Percentiles rank a stretch among this genome's conserved stretches.
These are phyloP conservation scores for Argyresthia goedartella DNA, from an alignment of 2,888 invertebrate species.

Conservation along the genomic window DNA sequence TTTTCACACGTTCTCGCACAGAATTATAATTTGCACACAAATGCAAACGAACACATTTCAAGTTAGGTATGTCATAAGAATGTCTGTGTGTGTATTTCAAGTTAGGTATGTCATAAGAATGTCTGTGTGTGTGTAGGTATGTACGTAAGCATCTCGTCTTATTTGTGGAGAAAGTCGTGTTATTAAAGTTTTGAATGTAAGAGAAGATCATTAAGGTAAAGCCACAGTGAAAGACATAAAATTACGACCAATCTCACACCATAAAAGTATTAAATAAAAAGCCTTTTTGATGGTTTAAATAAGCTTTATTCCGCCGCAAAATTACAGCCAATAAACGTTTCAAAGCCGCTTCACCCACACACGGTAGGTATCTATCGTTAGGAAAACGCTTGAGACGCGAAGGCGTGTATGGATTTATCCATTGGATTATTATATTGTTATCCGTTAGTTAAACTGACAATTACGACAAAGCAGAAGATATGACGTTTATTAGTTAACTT, in stretches of 20 bases:
- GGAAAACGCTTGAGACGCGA: background rate
- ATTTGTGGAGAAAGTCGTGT: background rate
- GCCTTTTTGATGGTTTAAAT: constrained; percentile 14
- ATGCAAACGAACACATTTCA: no score
- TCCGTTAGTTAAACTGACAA: background rate
- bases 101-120: no score
- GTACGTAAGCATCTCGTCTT: no score
- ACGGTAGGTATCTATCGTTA: background rate
- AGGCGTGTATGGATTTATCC: background rate
- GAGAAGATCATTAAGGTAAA: no score
- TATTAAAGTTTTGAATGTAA: background rate
- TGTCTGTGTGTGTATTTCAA: no score
- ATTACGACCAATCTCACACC: constrained; percentile 23
- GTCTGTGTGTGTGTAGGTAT: no score
- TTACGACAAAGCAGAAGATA: background rate
- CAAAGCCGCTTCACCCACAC: constrained; percentile 9
- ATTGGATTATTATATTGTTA: background rate
- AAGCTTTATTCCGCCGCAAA: constrained; percentile 28
- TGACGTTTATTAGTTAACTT: background rate
- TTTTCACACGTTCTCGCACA: no score
- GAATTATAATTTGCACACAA: no score
- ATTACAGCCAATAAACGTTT: constrained; percentile 32
- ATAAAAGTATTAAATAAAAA: constrained; percentile 9
- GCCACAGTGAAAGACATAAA: constrained; percentile 4
- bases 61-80: no score